Base-by-base conservation (phyloP, 2,888 invertebrate species). In the Dorcus parallelipipedus region DNA sequence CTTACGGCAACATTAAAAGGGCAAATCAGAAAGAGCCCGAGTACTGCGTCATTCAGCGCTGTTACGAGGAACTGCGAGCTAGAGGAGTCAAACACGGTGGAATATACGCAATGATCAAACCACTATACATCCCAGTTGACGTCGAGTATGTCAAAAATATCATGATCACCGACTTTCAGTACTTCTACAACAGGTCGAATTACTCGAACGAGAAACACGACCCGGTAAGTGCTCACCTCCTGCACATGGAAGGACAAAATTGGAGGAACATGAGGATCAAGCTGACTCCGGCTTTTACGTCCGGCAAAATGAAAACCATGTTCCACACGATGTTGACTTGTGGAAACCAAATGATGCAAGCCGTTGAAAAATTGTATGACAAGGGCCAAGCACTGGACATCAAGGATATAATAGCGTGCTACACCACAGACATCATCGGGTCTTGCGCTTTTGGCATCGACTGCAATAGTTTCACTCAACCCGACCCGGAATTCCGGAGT, bases 181-280 rank as follows among this genome's bases (percentile, higher is more conserved):
- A 79, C 60, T 81, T 81, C 64, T 72, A 73, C 3, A 78, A 80
- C 57, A 73, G 80, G 45, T 78, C 79, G 47, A 73, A 78, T 51
- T 75, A 74, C 20, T 76, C 74, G 1, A 74, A 77, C 3, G 73
- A 73, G 23, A 73, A 76, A 51, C 73, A 71, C 49, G 77, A 78
- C 51, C 77, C 76, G 17, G 69, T 78, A 38, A 75, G 73, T 1
- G 74, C 73, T 67, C 73, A 72, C 40, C 58, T 78, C 9, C 64
- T 81, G 51, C 75, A 74, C 3, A 56, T 80, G 38, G 76, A 73
- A 23, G 81, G 80, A 40, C 74, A 76, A 0, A 75, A 76, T 2
- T 84, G 83, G 83, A 80, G 78, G 62, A 76, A 75, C 43, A 67
- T 83, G 9, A 73, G 83, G 17, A 67, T 76, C 1, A 81, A 81